phyloP scores from a whole-genome alignment of 1,140 invertebrate genomes.

The Euwallacea fornicatus region DNA sequence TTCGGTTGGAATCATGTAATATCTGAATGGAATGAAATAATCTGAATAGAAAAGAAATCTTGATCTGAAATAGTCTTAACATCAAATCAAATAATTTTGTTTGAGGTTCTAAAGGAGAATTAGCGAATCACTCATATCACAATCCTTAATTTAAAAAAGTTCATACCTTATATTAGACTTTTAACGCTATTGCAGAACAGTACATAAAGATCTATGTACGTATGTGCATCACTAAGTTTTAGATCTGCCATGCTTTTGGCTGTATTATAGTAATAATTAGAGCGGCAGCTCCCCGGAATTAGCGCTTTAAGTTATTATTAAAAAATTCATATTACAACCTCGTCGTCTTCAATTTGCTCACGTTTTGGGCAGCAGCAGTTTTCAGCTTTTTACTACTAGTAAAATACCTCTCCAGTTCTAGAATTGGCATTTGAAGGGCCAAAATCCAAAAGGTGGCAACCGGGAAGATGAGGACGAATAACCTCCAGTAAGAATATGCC shows the following conservation, averaged over 20 bases:
- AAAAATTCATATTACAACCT: neutral
- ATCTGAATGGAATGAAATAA: too few species aligned
- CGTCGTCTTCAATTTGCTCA: neutral
- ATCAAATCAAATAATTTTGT: too few species aligned
- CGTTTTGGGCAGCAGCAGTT: neutral
- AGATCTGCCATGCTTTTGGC: neutral
- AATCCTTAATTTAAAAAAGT: too few species aligned
- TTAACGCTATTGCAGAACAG: too few species aligned
- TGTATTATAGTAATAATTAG: too few species aligned
- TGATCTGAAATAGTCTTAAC: too few species aligned
- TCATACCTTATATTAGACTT: too few species aligned
- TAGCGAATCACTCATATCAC: too few species aligned
- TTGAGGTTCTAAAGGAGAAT: too few species aligned
- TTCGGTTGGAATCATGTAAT: too few species aligned
- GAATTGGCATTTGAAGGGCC: slow-evolving; percentile 14
- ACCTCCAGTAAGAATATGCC: slow-evolving; percentile 22
- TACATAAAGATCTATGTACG: neutral
- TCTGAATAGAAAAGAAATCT: too few species aligned
- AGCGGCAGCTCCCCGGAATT: neutral
- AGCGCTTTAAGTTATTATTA: neutral
- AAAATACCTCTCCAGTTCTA: slow-evolving; percentile 10
- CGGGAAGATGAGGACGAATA: slow-evolving; percentile 2
- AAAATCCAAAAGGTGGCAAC: slow-evolving; percentile 13
- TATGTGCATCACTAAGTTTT: neutral
- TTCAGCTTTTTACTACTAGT: neutral